Conservation (phyloP, 1,140 invertebrate species). For the Mylabris phalerata region DNA sequence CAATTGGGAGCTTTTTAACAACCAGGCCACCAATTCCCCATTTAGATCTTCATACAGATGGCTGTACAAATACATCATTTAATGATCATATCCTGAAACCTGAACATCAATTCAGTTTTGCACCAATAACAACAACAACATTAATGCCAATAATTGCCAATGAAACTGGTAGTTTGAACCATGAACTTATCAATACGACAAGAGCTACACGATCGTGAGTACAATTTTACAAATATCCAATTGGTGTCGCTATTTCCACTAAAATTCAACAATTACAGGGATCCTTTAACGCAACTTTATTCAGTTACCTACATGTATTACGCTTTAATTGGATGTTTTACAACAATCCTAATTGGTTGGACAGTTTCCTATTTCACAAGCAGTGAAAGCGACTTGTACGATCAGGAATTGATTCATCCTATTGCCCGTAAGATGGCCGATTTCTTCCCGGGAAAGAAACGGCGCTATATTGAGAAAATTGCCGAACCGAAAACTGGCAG, state of each 20-base stretch:
- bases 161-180: constrained; percentile 15
- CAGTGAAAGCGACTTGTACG: constrained; percentile 56
- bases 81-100: constrained; percentile 48
- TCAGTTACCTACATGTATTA: constrained; percentile 73
- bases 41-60: constrained; percentile 52
- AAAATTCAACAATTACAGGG: constrained; percentile 41
- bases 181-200: constrained; percentile 19
- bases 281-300: constrained; percentile 52
- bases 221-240: constrained; percentile 1
- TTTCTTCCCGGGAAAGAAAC: constrained; percentile 48
- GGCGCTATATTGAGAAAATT: constrained; percentile 27
- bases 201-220: constrained; percentile 28
- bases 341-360: constrained; percentile 57
- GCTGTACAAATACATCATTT: constrained; percentile 60
- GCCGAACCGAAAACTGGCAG: not conserved
- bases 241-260: not conserved
- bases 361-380: constrained; percentile 58
- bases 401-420: constrained; percentile 60
- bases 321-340: constrained; percentile 58
- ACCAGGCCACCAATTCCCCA: constrained; percentile 42
- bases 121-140: constrained; percentile 27
- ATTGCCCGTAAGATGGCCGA: constrained; percentile 52
- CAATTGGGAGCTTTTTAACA: constrained; percentile 52
- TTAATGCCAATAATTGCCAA: constrained; percentile 22
- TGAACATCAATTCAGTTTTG: constrained; percentile 20